These are phyloP conservation scores for Anniella stebbinsi DNA, from an alignment of 2,797 vertebrate species.

Conservation along the genomic window DNA sequence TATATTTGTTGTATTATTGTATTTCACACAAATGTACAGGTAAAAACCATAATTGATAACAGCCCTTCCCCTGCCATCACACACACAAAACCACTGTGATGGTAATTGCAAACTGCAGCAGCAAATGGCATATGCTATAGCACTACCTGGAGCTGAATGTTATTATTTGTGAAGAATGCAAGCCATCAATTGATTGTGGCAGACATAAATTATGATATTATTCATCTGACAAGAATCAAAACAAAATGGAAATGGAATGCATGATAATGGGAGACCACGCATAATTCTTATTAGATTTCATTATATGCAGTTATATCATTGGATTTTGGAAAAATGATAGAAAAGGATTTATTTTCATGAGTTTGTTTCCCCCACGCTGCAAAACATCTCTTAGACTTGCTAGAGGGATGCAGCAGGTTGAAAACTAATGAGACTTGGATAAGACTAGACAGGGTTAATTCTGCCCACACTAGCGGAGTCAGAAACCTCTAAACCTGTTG, in stretches of 20 bases:
- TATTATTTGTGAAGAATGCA: neutral
- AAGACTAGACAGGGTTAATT: neutral
- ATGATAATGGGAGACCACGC: neutral
- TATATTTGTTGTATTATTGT: neutral
- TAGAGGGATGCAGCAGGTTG: neutral
- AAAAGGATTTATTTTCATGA: neutral
- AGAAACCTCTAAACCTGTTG: constrained; percentile 25
- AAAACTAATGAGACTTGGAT: constrained; percentile 20
- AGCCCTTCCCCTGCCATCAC: no score
- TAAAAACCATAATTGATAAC: neutral
- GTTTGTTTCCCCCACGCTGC: constrained; percentile 18
- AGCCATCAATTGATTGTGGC: neutral
- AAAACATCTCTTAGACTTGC: constrained; percentile 9
- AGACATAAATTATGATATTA: neutral
- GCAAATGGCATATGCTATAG: neutral
- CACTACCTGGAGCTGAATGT: neutral
- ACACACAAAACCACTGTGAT: no score
- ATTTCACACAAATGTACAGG: neutral
- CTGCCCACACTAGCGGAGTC: constrained; percentile 13
- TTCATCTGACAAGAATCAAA: neutral
- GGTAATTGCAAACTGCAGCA: neutral
- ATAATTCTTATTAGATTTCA: neutral
- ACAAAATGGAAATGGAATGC: neutral
- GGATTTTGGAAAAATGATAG: neutral
- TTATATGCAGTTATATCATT: neutral